Conservation (phyloP, 2,797 vertebrate genomes). For the Distichodus sexfasciatus region DNA sequence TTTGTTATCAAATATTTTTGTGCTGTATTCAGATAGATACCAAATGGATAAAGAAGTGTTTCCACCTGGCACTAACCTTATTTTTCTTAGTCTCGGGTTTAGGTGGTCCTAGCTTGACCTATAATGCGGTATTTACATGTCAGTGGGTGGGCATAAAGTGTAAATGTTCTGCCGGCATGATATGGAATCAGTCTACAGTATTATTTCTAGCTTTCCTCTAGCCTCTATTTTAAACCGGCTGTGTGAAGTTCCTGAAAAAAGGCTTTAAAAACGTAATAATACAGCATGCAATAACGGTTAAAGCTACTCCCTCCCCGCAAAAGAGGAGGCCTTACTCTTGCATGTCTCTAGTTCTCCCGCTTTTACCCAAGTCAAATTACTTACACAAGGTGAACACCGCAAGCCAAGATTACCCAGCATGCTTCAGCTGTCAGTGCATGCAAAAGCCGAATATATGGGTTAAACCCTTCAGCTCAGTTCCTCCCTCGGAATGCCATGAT, state of each 20-base stretch:
- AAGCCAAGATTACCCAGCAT: background rate
- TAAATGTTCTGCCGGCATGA: too few species aligned
- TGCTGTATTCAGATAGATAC: too few species aligned
- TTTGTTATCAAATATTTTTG: too few species aligned
- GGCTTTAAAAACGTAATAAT: too few species aligned
- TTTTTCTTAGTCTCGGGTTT: too few species aligned
- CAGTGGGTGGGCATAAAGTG: too few species aligned
- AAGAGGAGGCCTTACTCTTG: background rate
- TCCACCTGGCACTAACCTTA: too few species aligned
- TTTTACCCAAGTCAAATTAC: background rate
- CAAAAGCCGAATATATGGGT: conserved; percentile 6
- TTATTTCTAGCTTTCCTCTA: too few species aligned
- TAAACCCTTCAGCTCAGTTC: background rate
- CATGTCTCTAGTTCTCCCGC: background rate
- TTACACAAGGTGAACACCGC: background rate
- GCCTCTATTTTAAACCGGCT: too few species aligned
- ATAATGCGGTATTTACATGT: background rate
- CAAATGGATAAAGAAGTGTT: too few species aligned
- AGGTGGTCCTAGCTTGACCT: background rate
- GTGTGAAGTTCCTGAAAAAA: too few species aligned
- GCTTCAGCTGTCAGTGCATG: background rate
- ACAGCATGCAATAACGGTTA: background rate
- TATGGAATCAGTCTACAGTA: too few species aligned
- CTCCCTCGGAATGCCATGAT: background rate
- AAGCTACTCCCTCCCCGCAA: background rate